Evolutionary conservation across 2,888 invertebrate species (phyloP), one percentile per base, ranked within the genome.

Genomic region (Tetheella fluctuosa): DNA sequence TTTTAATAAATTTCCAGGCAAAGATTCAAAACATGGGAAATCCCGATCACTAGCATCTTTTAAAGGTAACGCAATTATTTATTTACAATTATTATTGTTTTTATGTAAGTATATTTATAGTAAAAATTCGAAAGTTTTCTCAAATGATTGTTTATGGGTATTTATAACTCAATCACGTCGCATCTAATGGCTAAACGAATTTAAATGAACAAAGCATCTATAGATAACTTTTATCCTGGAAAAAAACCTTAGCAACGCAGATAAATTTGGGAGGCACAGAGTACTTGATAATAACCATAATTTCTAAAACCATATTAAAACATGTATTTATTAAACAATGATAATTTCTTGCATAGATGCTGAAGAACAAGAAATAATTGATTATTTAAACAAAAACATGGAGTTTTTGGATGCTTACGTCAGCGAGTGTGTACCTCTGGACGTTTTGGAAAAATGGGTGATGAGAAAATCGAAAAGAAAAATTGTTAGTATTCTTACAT

Each of bases 371-470:
- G 90, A 91, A 69, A 93, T 94, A 10, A 83, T 90, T 1, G 84
- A 89, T 3, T 95, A 91, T 77, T 87, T 96, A 56, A 90, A 94
- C 56, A 89, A 93, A 0, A 94, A 96, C 82, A 94, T 94, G 1
- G 94, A 94, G 12, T 95, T 95, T 76, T 86, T 96, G 68, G 96
- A 96, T 67, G 85, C 92, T 1, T 96, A 95, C 77, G 91, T 96
- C 10, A 86, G 94, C 74, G 93, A 95, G 23, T 94, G 94, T 63
- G 93, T 96, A 17, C 94, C 95, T 57, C 79, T 94, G 59, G 95
- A 95, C 63, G 94, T 94, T 57, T 74, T 96, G 58, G 95, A 96
- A 80, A 87, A 94, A 60, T 96, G 96, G 96, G 91, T 95, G 68
- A 92, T 94, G 23, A 89, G 94, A 56, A 86, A 87, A 69, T 57